Base-by-base conservation (phyloP, 2,888 invertebrate genomes). In the Athalia cordata region DNA sequence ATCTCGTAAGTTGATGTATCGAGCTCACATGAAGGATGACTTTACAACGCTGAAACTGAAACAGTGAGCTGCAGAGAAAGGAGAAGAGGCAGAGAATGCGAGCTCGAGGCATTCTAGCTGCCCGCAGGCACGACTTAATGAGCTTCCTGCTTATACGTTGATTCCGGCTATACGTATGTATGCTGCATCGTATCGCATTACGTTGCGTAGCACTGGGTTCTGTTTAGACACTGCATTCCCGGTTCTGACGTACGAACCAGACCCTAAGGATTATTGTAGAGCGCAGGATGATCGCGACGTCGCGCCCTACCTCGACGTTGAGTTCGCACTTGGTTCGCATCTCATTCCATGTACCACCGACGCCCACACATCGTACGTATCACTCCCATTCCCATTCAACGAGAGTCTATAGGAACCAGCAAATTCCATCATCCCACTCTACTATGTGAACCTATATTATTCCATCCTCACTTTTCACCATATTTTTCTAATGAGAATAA, bases 71-170 rank as follows among this genome's bases (percentile, higher is more conserved):
- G n/a, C 29, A 29, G 29, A 29, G 29, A n/a, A 47, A 72, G 72
- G 49, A 59, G 47, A 47, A 55, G 13, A 57, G 72, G 45, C 43
- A 47, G 57, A 59, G 61, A 59, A 64, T 29, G 45, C 59, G 29
- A 49, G 75, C 61, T 50, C 8, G 59, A 57, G 72, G 72, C 50
- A 59, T 15, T 47, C 59, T 52, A 11, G 47, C 75, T 52, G 52
- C 75, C 75, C 75, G 50, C 62, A 62, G 84, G 80, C 83, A 81
- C 80, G 83, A 84, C 85, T 85, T 84, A 84, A 84, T 85, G 84
- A 84, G 84, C 85, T 84, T 84, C 84, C 84, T 83, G 84, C 81
- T 84, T 81, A 29, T 29, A 83, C 81, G 83, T 83, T 83, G 83
- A 81, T 84, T 84, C 85, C 85, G 61, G 59, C n/a, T 67, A 9